Conservation (phyloP, 2,888 invertebrate species). For the Protodeltote pygarga region DNA sequence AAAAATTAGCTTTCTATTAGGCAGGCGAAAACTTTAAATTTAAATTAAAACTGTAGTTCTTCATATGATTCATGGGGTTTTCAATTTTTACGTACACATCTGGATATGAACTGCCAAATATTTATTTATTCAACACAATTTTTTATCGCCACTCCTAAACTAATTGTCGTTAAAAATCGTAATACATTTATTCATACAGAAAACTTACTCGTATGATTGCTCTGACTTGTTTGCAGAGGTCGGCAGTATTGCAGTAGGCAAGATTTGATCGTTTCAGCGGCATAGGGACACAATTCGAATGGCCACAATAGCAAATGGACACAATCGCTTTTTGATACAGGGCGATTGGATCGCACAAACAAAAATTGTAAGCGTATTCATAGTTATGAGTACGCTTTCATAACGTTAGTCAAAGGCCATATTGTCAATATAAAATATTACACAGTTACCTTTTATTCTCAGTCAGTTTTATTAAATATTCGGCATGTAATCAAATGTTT, state of each 20-base stretch:
- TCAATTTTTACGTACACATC: no score
- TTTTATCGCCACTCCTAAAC: no score
- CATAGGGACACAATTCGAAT: slow-evolving; percentile 39
- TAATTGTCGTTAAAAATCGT: no score
- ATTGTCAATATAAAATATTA: slow-evolving; percentile 10
- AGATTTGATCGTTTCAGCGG: slow-evolving; percentile 44
- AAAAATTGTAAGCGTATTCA: slow-evolving; percentile 4
- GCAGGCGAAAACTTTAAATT: no score
- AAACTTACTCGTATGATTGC: not conserved
- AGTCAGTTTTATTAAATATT: no score
- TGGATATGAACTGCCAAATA: no score
- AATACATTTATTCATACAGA: no score
- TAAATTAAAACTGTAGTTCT: no score
- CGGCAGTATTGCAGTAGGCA: slow-evolving; percentile 36
- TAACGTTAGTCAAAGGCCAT: not conserved
- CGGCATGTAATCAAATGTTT: no score
- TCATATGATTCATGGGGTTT: no score
- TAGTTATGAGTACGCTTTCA: slow-evolving; percentile 2
- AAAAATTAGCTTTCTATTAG: no score
- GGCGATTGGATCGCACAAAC: slow-evolving; percentile 10
- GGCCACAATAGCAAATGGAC: slow-evolving; percentile 46
- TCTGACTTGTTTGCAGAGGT: slow-evolving; percentile 37
- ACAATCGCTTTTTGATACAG: slow-evolving; percentile 48
- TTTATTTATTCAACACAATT: no score
- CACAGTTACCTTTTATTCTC: not conserved